These are phyloP conservation scores for Lepidonotus clava DNA, from an alignment of 2,888 invertebrate species.

Conservation along the genomic window DNA sequence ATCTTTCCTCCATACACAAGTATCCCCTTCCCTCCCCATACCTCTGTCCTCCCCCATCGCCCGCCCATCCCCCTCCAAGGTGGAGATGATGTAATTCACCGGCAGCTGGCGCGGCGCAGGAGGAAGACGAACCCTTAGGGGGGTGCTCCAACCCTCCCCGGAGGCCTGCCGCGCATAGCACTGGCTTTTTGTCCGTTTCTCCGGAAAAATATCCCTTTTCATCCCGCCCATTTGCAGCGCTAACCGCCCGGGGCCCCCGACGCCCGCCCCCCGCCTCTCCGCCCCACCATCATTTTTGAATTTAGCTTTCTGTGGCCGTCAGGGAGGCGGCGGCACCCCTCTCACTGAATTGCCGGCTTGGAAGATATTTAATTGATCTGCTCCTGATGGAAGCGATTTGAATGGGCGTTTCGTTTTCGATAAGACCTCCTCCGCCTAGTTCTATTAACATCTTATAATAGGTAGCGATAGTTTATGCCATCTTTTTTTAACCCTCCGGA, in stretches of 20 bases:
- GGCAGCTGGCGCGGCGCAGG: background rate
- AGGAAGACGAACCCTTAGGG: background rate
- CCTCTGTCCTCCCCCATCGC: background rate
- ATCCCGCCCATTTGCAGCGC: background rate
- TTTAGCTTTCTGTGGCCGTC: constrained; percentile 31
- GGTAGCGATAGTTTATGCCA: constrained; percentile 6
- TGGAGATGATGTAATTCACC: background rate
- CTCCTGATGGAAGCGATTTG: constrained; percentile 21
- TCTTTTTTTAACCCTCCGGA: background rate
- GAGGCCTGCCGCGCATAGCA: background rate
- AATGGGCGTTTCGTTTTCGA: constrained; percentile 45
- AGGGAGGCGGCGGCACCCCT: background rate
- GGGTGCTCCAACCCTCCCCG: background rate
- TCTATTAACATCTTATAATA: constrained; percentile 47
- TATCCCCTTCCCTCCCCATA: background rate
- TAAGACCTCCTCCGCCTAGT: constrained; percentile 19
- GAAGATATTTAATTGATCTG: constrained; percentile 48
- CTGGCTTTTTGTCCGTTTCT: constrained; percentile 14
- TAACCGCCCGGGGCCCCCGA: background rate
- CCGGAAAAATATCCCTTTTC: constrained; percentile 15
- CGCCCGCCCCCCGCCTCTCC: background rate
- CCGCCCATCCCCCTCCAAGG: background rate
- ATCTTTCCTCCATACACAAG: background rate
- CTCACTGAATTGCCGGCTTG: constrained; percentile 19
- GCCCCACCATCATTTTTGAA: constrained; percentile 35